Evolutionary conservation across 1,140 invertebrate species (phyloP).

Genomic region (Telenomus remus): DNA sequence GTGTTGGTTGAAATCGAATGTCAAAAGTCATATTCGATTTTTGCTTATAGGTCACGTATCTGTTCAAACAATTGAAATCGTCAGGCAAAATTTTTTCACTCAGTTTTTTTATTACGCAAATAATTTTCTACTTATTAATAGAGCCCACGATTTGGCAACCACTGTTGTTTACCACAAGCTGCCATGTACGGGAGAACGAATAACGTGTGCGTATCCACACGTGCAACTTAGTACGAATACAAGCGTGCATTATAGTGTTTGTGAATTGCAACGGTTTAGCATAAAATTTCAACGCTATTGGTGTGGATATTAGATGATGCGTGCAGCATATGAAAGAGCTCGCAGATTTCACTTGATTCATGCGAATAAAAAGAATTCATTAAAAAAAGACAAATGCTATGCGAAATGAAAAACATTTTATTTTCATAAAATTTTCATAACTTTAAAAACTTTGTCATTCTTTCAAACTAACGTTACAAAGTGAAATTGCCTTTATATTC

Average conservation of each 20-base stretch:
- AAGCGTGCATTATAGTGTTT: conserved; percentile 28
- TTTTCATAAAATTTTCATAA: too few relatives aligned
- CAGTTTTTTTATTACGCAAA: too few relatives aligned
- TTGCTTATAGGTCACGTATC: too few relatives aligned
- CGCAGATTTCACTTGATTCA: conserved; percentile 14
- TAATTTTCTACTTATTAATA: conserved; percentile 71
- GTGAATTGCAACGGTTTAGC: conserved; percentile 25
- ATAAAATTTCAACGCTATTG: conserved; percentile 41
- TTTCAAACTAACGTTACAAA: too few relatives aligned
- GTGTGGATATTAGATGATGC: conserved; percentile 31
- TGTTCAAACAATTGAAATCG: too few relatives aligned
- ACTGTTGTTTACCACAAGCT: conserved; percentile 71
- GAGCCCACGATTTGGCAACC: conserved; percentile 71
- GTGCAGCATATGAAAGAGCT: conserved; percentile 35
- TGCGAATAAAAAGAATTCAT: conserved; percentile 12
- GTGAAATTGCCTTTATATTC: too few relatives aligned
- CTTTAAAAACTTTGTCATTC: too few relatives aligned
- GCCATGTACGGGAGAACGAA: conserved; percentile 65
- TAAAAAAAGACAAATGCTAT: not conserved
- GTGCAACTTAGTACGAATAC: conserved; percentile 42
- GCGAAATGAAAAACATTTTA: too few relatives aligned
- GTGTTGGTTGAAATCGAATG: too few relatives aligned
- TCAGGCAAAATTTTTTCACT: too few relatives aligned
- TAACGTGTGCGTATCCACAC: conserved; percentile 23
- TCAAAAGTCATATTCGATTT: too few relatives aligned